These are phyloP conservation scores for Drosophila jambulina DNA, from an alignment of 1,140 invertebrate genomes.

Conservation along the genomic window DNA sequence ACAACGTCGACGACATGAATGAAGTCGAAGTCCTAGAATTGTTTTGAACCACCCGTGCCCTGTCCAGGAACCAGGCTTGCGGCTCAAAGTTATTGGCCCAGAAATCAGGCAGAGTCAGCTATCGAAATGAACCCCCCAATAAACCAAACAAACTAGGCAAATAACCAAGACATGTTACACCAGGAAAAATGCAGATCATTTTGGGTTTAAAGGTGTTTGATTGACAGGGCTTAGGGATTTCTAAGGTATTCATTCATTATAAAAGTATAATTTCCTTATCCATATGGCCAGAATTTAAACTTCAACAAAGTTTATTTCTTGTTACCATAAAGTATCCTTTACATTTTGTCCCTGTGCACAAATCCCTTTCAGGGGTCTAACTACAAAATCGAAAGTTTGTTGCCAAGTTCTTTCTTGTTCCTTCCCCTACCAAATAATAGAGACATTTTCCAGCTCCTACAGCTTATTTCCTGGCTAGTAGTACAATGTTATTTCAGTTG, in stretches of 20 bases:
- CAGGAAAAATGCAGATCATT: neutral
- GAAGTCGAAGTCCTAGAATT: conserved; percentile 55
- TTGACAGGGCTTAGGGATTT: neutral
- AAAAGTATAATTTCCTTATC: neutral
- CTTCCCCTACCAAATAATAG: neutral
- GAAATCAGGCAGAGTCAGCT: conserved; percentile 45
- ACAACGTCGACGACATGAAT: conserved; percentile 43
- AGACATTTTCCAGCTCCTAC: neutral
- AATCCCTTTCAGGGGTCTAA: neutral
- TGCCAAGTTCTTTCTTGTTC: conserved; percentile 3
- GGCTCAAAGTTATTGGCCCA: conserved; percentile 44
- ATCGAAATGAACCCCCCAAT: conserved; percentile 23
- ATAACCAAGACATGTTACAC: conserved; percentile 1
- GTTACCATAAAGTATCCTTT: neutral
- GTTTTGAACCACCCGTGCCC: conserved; percentile 10
- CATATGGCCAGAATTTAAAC: neutral
- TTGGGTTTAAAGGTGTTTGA: neutral
- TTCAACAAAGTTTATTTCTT: neutral
- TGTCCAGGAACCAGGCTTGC: neutral
- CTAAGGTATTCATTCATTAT: neutral
- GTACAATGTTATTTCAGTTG: conserved; percentile 8
- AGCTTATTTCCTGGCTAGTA: conserved; percentile 8
- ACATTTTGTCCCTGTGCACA: conserved; percentile 5
- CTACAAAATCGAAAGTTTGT: conserved; percentile 2
- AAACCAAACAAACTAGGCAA: conserved; percentile 18